These are phyloP conservation scores for Microctonus aethiopoides DNA, from an alignment of 2,888 invertebrate genomes.

Conservation along the genomic window DNA sequence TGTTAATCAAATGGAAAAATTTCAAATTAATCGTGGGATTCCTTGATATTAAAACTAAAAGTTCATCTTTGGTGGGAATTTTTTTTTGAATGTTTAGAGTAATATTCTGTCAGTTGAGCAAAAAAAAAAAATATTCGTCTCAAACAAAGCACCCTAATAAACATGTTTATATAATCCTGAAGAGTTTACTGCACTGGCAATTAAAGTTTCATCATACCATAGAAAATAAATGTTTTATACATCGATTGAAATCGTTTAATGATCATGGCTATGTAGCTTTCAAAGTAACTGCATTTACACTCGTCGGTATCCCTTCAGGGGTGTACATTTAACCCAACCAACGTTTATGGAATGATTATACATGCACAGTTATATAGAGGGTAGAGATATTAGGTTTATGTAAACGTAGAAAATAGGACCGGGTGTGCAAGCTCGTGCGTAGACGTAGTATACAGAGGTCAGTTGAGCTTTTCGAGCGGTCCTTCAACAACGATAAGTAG, in stretches of 20 bases:
- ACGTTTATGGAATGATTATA: not conserved
- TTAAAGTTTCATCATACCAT: slow-evolving; percentile 17
- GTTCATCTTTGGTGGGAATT: too few species aligned
- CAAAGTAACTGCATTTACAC: slow-evolving; percentile 16
- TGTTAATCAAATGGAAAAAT: too few species aligned
- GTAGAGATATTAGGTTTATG: not conserved
- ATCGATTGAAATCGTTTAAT: slow-evolving; percentile 20
- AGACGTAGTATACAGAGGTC: not conserved
- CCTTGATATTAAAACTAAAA: too few species aligned
- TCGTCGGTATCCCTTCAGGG: not conserved
- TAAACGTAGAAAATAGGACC: not conserved
- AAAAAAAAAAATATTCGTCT: too few species aligned
- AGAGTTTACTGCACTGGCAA: too few species aligned
- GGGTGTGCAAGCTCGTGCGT: not conserved
- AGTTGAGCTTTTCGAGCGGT: slow-evolving; percentile 21
- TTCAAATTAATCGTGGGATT: too few species aligned
- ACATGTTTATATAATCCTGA: too few species aligned
- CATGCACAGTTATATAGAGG: too few species aligned
- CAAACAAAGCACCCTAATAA: too few species aligned
- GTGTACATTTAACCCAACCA: not conserved
- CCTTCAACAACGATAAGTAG: slow-evolving; percentile 29
- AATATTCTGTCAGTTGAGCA: too few species aligned
- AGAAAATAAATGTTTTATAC: not conserved
- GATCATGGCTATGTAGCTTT: slow-evolving; percentile 17
- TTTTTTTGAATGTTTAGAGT: too few species aligned